Conservation (phyloP, 2,797 vertebrate species). For the Manis javanica region DNA sequence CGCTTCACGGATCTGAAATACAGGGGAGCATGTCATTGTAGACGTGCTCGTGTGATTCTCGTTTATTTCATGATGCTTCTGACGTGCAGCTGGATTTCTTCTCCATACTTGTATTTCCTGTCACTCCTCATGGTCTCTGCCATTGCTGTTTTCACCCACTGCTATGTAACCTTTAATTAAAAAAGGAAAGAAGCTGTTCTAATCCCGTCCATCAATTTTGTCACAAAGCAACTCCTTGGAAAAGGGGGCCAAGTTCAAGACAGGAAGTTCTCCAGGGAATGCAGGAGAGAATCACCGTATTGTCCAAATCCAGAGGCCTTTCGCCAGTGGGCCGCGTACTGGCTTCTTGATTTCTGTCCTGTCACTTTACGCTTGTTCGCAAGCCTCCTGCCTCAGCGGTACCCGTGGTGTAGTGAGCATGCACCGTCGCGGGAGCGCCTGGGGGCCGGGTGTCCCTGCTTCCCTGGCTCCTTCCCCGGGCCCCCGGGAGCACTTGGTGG, state of each 20-base stretch:
- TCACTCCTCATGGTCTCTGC: accelerated
- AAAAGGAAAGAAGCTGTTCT: background rate
- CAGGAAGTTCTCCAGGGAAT: accelerated
- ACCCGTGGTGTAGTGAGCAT: accelerated
- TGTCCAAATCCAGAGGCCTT: accelerated
- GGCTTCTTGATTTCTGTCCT: background rate
- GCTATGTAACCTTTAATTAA: background rate
- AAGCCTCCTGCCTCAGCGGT: accelerated
- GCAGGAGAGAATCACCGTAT: accelerated
- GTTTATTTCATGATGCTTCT: background rate
- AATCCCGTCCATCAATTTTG: accelerated
- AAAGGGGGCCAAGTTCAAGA: background rate
- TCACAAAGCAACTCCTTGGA: background rate
- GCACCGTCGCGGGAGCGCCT: accelerated
- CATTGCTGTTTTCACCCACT: background rate
- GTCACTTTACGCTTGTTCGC: too few relatives aligned
- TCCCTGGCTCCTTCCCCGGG: accelerated
- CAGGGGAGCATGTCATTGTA: accelerated
- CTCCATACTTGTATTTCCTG: background rate
- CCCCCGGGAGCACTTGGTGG: too few relatives aligned
- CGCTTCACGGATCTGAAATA: accelerated
- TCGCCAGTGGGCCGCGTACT: accelerated
- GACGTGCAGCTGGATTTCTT: background rate
- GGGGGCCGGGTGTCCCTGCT: background rate
- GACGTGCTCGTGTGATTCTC: accelerated